A percentile compares a stretch with the other conserved stretches of the same genome.
Evolutionary conservation across 2,888 invertebrate genomes (phyloP).

Genomic region (Lymantria monacha): DNA sequence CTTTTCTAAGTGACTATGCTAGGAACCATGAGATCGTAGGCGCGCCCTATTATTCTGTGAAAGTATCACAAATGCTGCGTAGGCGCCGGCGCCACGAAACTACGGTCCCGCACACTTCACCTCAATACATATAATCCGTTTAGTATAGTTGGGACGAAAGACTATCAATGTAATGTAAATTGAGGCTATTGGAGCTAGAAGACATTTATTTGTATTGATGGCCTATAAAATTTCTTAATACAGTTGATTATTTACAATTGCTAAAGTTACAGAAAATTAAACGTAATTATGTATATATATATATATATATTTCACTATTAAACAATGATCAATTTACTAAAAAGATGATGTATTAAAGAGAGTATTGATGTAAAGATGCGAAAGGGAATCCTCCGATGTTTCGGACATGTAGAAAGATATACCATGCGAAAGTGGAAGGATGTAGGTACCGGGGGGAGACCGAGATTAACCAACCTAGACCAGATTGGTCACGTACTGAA

Average conservation of each 20-base stretch:
- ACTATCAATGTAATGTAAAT: slow-evolving; percentile 37
- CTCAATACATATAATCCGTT: slow-evolving; percentile 63
- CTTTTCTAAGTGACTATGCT: background rate
- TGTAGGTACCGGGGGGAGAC: no score
- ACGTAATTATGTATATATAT: no score
- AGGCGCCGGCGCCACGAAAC: slow-evolving; percentile 53
- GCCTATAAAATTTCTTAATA: slow-evolving; percentile 30
- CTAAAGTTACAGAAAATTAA: slow-evolving; percentile 14
- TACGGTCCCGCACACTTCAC: slow-evolving; percentile 39
- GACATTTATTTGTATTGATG: slow-evolving; percentile 39
- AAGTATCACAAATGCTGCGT: slow-evolving; percentile 66
- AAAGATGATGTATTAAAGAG: no score
- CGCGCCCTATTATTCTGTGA: slow-evolving; percentile 58
- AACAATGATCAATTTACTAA: no score
- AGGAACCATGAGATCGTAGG: slow-evolving; percentile 58
- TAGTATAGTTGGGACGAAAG: slow-evolving; percentile 44
- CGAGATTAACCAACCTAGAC: no score
- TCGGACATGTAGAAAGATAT: no score
- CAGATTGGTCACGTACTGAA: no score
- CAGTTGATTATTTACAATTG: slow-evolving; percentile 29
- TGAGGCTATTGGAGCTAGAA: slow-evolving; percentile 40
- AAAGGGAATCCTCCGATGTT: no score
- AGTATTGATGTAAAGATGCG: no score
- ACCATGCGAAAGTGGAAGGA: no score
- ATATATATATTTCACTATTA: no score